Evolutionary conservation across 2,888 invertebrate species (phyloP).

Genomic region (Machimus atricapillus): DNA sequence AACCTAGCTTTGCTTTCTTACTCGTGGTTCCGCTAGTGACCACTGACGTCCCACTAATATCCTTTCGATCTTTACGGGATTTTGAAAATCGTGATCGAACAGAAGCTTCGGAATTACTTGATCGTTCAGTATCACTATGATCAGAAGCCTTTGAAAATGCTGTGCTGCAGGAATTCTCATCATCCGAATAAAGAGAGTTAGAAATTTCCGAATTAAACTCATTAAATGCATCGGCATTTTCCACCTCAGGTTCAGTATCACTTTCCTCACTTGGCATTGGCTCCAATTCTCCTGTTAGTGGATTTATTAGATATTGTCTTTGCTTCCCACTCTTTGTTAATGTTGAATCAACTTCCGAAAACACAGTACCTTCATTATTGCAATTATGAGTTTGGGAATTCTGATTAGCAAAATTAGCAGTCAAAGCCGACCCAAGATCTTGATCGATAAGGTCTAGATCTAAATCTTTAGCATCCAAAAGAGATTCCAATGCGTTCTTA

Average conservation of each 20-base stretch:
- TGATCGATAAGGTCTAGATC: conserved; percentile 62
- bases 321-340: conserved; percentile 68
- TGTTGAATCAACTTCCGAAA: conserved; percentile 34
- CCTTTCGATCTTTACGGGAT: conserved; percentile 39
- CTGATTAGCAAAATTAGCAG: background rate
- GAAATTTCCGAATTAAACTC: conserved; percentile 62
- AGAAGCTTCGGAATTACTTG: conserved; percentile 65
- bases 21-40: conserved; percentile 17
- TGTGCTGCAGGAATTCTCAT: conserved; percentile 66
- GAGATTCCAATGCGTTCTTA: conserved; percentile 60
- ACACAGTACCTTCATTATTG: conserved; percentile 31
- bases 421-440: conserved; percentile 52
- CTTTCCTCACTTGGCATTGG: conserved; percentile 76
- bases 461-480: conserved; percentile 60
- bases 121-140: conserved; percentile 64
- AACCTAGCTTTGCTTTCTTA: conserved; percentile 53
- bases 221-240: conserved; percentile 54
- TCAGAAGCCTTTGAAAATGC: conserved; percentile 65
- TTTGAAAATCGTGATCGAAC: conserved; percentile 60
- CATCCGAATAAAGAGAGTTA: conserved; percentile 67
- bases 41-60: conserved; percentile 18
- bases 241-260: conserved; percentile 67
- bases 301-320: conserved; percentile 87
- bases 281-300: conserved; percentile 86
- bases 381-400: background rate